Percentiles rank a stretch among this genome's conserved stretches.
phyloP scores from a whole-genome alignment of 1,140 invertebrate genomes.

The Drosophila obscura region DNA sequence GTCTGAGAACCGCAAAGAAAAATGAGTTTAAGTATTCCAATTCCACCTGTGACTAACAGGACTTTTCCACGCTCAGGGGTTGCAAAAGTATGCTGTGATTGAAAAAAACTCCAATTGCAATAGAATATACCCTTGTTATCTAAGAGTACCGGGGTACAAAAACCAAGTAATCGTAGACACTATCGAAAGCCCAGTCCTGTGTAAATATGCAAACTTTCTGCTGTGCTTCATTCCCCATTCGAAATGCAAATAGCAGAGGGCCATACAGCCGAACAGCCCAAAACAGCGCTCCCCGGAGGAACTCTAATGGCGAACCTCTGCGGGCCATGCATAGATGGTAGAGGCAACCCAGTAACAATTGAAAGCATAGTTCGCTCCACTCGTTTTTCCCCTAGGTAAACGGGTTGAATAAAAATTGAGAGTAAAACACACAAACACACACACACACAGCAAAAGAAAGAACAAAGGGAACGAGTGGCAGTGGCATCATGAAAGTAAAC shows the following conservation, averaged over 20 bases:
- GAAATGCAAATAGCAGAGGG: constrained; percentile 63
- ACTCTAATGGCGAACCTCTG: constrained; percentile 36
- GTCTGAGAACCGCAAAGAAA: no score
- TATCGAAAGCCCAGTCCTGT: constrained; percentile 15
- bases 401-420: constrained; percentile 37
- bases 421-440: not conserved
- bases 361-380: constrained; percentile 48
- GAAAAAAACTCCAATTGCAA: no score
- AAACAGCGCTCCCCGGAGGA: constrained; percentile 25
- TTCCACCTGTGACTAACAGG: no score
- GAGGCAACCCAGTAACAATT: constrained; percentile 51
- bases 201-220: constrained; percentile 63
- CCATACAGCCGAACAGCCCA: constrained; percentile 21
- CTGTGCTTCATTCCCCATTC: constrained; percentile 49
- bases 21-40: no score
- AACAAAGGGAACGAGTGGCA: constrained; percentile 33
- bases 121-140: no score
- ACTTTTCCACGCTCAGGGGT: no score
- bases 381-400: constrained; percentile 34
- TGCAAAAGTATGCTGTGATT: no score
- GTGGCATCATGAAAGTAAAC: constrained; percentile 60
- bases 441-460: constrained; percentile 10
- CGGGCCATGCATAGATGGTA: constrained; percentile 10
- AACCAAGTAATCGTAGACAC: constrained; percentile 16
- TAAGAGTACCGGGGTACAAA: no score